Evolutionary conservation across 2,797 vertebrate species (phyloP), one percentile per base, ranked within the genome.

Genomic region (Silurus aristotelis): DNA sequence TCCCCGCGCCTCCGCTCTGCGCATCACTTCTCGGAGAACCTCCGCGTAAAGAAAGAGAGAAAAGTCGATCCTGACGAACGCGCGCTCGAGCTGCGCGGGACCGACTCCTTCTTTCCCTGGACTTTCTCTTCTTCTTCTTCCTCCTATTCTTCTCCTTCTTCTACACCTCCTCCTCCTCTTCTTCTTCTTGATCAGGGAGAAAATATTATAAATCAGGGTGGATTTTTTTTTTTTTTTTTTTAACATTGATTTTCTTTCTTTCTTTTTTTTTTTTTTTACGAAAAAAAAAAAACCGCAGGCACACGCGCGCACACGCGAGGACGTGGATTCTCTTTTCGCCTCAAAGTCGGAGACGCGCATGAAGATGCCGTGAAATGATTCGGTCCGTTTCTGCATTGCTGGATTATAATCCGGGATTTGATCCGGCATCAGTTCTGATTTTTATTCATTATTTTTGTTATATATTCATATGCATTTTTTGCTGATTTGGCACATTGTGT

Each of bases 181-280:
- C 5, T 38, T 43, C n/a, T 56, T 38, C 43, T 66, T 52, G 38
- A 1, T 48, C 22, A 27, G 14, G 48, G n/a, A 9, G 48, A 56
- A 56, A 38, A 61, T 13, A 25, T 19, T 9, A 22, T 14, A 17
- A 15, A 7, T 22, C 77, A 19, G 43, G 61, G 22, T 66, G 61
- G 78, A 80, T 80, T 27, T 66, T 80, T 61, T n/a, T n/a, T n/a
- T n/a, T n/a, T n/a, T n/a, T n/a, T n/a, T n/a, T 20, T 61, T 58
- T 19, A 9, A 38, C 38, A 10, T 52, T 52, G 48, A 7, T 52
- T 7, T 52, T 52, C 6, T 3, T 52, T 7, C 9, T 52, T 52
- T 9, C 7, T 52, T 52, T 10, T 10, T 52, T 52, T 52, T 52
- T 52, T 52, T 52, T 52, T 52, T 52, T 10, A 7, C 6, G 9